Base-by-base conservation (phyloP, 2,888 invertebrate species). In the Acronicta aceris region DNA sequence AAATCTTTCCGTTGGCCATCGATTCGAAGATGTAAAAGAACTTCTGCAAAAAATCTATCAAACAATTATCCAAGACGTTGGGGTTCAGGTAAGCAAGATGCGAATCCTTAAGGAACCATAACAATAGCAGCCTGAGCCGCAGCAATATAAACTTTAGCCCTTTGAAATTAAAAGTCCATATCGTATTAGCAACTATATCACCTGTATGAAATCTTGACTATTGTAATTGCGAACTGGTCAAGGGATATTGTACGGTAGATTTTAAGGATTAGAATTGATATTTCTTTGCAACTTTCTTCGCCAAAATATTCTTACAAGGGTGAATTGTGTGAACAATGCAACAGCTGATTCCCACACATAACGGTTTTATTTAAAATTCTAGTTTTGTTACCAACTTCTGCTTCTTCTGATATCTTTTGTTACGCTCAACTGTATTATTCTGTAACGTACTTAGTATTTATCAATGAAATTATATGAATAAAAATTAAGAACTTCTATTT, bases 41-140 rank as follows among this genome's bases (percentile, higher is more conserved):
- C 52, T 64, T 49, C 57, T 54, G 59, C 69, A 82, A 86, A 87
- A 89, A 89, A 83, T 40, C 46, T 78, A 79, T 52, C 79, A 75
- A 83, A 91, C 89, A 91, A 91, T 83, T 79, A 48, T 48, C 78
- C 76, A 89, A 89, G 89, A 86, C 83, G 82, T 84, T 85, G 40
- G 69, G 79, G 53, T 79, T 79, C 93, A 93, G 94, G 94, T 94
- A 92, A 77, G 88, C 88, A 93, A 93, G 92, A 93, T 92, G 91
- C 85, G 83, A 88, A 86, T 86, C 88, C 92, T 91, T 92, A 90
- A 92, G 92, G 90, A 90, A 87, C 73, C 45, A 66, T 53, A 53
- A 68, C 58, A 74, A 76, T 79, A 75, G 55, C 46, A 12, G 42
- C 33, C 33, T 59, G 9, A 13, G 17, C 17, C 62, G 25, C 50